Evolutionary conservation across 2,888 invertebrate species (phyloP), one percentile per base, ranked within the genome.

Genomic region (Troilus luridus): DNA sequence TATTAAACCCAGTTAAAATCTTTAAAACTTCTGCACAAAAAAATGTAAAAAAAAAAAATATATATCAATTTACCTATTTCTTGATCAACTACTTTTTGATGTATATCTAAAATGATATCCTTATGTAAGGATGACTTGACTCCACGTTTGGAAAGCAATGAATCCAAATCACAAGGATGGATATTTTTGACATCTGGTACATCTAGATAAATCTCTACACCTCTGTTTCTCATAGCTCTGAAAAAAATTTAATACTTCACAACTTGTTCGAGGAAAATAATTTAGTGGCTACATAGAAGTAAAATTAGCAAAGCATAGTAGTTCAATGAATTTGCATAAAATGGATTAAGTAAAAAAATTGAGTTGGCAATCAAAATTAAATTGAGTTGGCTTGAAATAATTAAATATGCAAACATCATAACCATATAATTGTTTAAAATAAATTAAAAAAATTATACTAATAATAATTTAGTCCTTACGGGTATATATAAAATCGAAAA

Each of bases 211-310:
- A 99, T 97, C 95, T 99, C 99, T 0, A 99, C 96, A 7, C 99
- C 99, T 93, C 99, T 96, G 94, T 99, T 99, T 92, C 99, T 96
- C 99, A 99, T 99, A 0, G 99, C 99, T 93, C 98, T 96, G 93
- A 91, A 94, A 94, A 92, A 91, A 93, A 24, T 14, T 41, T 41
- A 41, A 41, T 41, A 41, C 41, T 41, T 41, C 41, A 41, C 41
- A 41, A 41, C 41, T 41, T 41, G 19, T 21, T 89, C 7, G 14
- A 67, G 6, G 0, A 67, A 67, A 41, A 67, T n/a, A 12, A 24
- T n/a, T 11, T n/a, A 67, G 0, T 14, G 7, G 2, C 8, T 21
- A 62, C 21, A 21, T 59, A 21, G 21, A 62, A 62, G 8, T 21
- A 62, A 21, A 62, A 62, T 62, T 21, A 62, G 19, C 19, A 21